Evolutionary conservation across 1,140 invertebrate genomes (phyloP).

Genomic region (Philopotamus ludificatus): DNA sequence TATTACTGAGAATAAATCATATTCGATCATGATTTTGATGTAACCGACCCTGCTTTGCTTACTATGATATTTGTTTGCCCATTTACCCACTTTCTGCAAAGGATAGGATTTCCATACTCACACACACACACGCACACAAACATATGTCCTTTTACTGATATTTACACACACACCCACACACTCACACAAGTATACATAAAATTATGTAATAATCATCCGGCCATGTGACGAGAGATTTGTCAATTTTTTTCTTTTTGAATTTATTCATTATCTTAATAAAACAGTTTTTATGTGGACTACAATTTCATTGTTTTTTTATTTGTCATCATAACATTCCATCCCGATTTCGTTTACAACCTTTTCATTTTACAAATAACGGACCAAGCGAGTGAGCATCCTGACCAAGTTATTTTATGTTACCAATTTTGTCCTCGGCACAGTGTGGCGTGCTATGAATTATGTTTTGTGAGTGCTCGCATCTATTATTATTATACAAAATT

Average conservation of each 20-base stretch:
- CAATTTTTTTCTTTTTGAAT: constrained; percentile 37
- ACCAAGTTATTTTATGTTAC: too few relatives aligned
- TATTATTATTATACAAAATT: too few relatives aligned
- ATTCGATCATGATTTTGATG: constrained; percentile 46
- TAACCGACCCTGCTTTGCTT: constrained; percentile 57
- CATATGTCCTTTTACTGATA: background rate
- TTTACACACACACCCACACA: background rate
- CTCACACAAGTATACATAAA: constrained; percentile 4
- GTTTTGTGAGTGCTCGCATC: too few relatives aligned
- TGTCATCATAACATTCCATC: constrained; percentile 37
- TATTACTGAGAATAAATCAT: constrained; percentile 49
- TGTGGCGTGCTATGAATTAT: too few relatives aligned
- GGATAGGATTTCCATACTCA: background rate
- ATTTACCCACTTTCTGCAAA: constrained; percentile 14
- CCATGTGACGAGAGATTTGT: constrained; percentile 29
- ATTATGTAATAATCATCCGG: constrained; percentile 28
- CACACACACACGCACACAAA: background rate
- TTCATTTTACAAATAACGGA: background rate
- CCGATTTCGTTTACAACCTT: constrained; percentile 24
- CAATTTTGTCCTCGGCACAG: too few relatives aligned
- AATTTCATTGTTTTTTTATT: constrained; percentile 41
- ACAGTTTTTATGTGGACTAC: constrained; percentile 43
- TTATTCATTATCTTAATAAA: constrained; percentile 41
- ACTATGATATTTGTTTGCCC: constrained; percentile 44
- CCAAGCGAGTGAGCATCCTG: background rate